Evolutionary conservation across 1,140 invertebrate species (phyloP).

Genomic region (Listronotus oregonensis): DNA sequence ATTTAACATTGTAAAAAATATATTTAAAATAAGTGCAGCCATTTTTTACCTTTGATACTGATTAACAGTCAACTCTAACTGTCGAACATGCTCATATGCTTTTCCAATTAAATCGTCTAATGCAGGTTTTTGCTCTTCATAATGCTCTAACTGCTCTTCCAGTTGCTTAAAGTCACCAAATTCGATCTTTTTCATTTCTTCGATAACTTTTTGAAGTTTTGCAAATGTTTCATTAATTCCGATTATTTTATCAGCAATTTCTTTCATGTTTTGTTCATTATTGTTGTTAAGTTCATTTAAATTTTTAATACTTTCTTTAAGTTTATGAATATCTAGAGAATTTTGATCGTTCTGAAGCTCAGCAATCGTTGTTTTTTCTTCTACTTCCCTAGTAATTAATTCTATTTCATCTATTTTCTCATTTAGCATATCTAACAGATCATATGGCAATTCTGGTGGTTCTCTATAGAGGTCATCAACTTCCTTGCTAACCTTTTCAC

Average conservation of each 20-base stretch:
- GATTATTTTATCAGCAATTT: conserved; percentile 33
- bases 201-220: conserved; percentile 15
- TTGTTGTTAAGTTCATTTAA: conserved; percentile 24
- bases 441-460: conserved; percentile 19
- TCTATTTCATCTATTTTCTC: conserved; percentile 40
- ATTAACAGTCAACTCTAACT: conserved; percentile 38
- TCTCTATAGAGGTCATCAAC: conserved; percentile 30
- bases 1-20: too few relatives aligned
- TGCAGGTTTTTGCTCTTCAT: conserved; percentile 24
- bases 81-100: conserved; percentile 28
- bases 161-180: conserved; percentile 29
- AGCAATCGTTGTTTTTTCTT: conserved; percentile 21
- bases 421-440: conserved; percentile 38
- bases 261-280: conserved; percentile 17
- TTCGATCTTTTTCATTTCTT: conserved; percentile 30
- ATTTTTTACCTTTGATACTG: conserved; percentile 29
- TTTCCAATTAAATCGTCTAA: conserved; percentile 19
- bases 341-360: conserved; percentile 40
- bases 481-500: conserved; percentile 32
- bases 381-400: conserved; percentile 20
- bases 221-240: conserved; percentile 26
- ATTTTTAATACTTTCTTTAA: conserved; percentile 29
- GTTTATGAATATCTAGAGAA: not conserved
- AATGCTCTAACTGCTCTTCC: conserved; percentile 21
- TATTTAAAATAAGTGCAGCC: too few relatives aligned